Base-by-base conservation (phyloP, 1,140 invertebrate genomes). In the Drosophila hydei region DNA sequence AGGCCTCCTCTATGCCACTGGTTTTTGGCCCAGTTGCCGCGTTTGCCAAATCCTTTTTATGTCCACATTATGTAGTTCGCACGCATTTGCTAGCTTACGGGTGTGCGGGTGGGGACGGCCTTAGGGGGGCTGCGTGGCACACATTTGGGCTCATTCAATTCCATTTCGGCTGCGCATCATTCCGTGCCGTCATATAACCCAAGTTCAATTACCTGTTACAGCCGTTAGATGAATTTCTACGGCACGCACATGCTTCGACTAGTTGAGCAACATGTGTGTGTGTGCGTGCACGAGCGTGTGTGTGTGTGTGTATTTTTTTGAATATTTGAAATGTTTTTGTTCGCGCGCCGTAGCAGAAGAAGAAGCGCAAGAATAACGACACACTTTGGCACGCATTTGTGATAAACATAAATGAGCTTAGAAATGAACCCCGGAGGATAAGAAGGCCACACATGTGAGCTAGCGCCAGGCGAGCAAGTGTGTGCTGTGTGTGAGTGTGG, bases 371-470 rank as follows among this genome's bases (percentile, higher is more conserved):
- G 83, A 88, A 88, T 88, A 88, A 88, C 83, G 83, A 83, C 83
- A 88, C 83, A 88, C 83, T 88, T 88, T 88, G 83, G 89, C 90
- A 91, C 89, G 89, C 85, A 91, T 91, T 90, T 91, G 87, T 90
- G 84, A 91, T 91, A 91, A 91, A 91, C 90, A 91, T 91, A 91
- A 91, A 91, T 91, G 90, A 85, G 90, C 90, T 91, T 91, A 91
- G 87, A 91, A 91, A 91, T 91, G 90, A 90, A 89, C 83, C 87
- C 87, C 90, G 85, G 81, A 88, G 89, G 89, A 89, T 70, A 64
- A 64, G 55, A 59, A 48, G 25, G 36, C n/a, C 51, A 69, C 56
- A 19, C 75, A 55, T 21, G 55, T 48, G 42, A 23, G 9, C 18
- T 23, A 40, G 5, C 25, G 19, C n/a, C 8, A 36, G 19, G 18